Conservation (phyloP, 2,113 vertebrate genomes). For the Lethenteron reissneri region DNA sequence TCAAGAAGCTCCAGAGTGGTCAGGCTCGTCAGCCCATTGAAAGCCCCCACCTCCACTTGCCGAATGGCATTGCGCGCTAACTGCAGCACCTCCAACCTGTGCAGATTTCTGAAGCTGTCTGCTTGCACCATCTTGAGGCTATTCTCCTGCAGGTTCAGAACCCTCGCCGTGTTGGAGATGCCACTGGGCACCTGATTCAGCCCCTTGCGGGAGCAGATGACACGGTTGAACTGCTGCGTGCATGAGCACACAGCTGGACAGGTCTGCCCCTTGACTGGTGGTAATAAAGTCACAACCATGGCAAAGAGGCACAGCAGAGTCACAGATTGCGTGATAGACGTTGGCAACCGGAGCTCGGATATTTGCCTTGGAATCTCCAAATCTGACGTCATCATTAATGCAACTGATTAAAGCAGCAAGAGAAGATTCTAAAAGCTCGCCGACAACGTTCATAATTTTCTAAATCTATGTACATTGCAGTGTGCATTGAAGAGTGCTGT, state of each 20-base stretch:
- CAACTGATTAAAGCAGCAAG: too few relatives aligned
- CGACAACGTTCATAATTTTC: too few relatives aligned
- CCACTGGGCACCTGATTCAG: conserved; percentile 62
- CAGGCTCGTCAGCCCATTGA: conserved; percentile 84
- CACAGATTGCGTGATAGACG: too few relatives aligned
- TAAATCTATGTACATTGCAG: too few relatives aligned
- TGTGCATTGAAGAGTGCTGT: too few relatives aligned
- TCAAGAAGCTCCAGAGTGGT: conserved; percentile 94
- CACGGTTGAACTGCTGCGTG: conserved; percentile 89
- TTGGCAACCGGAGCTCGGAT: too few relatives aligned
- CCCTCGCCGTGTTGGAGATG: conserved; percentile 70
- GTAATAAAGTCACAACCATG: too few relatives aligned
- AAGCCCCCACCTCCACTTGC: conserved; percentile 92
- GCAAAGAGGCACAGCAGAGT: too few relatives aligned
- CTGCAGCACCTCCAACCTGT: conserved; percentile 87
- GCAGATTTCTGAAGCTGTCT: conserved; percentile 77
- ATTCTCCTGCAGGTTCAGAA: conserved; percentile 98
- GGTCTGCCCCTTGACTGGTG: not conserved
- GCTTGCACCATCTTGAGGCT: conserved; percentile 87
- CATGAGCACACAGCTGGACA: conserved; percentile 86
- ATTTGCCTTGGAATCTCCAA: too few relatives aligned
- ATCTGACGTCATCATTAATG: too few relatives aligned
- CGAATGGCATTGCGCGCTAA: conserved; percentile 79
- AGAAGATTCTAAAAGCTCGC: too few relatives aligned
- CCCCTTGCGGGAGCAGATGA: conserved; percentile 77